Conservation (phyloP, 2,888 invertebrate genomes). For the Branchellion lobata region DNA sequence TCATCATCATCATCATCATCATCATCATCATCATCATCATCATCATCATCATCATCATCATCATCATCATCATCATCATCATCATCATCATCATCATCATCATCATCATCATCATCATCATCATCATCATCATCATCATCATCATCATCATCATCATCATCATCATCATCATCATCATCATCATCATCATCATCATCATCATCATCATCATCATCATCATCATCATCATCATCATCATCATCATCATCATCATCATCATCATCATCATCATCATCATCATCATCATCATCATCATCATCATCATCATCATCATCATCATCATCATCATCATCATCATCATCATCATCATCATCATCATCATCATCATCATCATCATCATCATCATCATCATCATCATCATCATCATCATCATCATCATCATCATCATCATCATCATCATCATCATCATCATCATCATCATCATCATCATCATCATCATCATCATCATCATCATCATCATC, state of each 20-base stretch:
- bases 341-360: slow-evolving; percentile 36
- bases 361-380: slow-evolving; percentile 31
- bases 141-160: slow-evolving; percentile 19
- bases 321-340: slow-evolving; percentile 34
- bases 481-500: no score
- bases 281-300: slow-evolving; percentile 31
- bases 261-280: slow-evolving; percentile 32
- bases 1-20: slow-evolving; percentile 33
- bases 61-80: slow-evolving; percentile 16
- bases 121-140: slow-evolving; percentile 24
- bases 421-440: no score
- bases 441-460: no score
- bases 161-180: slow-evolving; percentile 15
- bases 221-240: slow-evolving; percentile 32
- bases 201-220: slow-evolving; percentile 23
- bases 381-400: slow-evolving; percentile 28
- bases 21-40: slow-evolving; percentile 33
- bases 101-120: slow-evolving; percentile 23
- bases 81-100: neutral
- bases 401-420: no score
- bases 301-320: slow-evolving; percentile 48
- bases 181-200: slow-evolving; percentile 18
- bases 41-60: slow-evolving; percentile 31
- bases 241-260: slow-evolving; percentile 26
- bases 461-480: no score